Evolutionary conservation across 2,113 vertebrate genomes (phyloP).

Genomic region (Uria aalge): DNA sequence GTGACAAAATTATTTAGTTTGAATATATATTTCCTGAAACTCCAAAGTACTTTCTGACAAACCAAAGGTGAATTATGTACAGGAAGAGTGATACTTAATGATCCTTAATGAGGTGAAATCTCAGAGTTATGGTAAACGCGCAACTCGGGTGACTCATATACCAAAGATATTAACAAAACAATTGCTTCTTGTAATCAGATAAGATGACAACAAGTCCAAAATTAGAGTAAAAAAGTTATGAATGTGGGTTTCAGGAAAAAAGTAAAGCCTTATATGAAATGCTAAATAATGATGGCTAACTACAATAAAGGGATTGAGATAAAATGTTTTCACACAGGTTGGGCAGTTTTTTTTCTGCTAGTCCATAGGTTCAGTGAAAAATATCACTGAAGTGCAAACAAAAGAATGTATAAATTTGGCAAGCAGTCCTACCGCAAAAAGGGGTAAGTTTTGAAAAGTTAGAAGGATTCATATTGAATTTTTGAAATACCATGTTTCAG

Average conservation of each 20-base stretch:
- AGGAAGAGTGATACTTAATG: neutral
- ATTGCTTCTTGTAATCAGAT: neutral
- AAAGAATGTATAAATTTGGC: neutral
- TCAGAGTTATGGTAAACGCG: neutral
- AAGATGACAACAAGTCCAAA: neutral
- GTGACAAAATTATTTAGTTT: neutral
- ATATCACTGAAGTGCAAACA: neutral
- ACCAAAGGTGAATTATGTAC: neutral
- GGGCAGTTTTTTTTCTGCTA: neutral
- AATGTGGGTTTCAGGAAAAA: neutral
- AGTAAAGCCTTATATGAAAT: neutral
- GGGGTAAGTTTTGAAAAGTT: neutral
- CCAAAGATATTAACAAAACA: neutral
- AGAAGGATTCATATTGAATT: neutral
- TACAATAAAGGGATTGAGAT: neutral
- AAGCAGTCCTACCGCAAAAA: neutral
- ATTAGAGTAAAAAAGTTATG: neutral
- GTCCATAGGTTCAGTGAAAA: neutral
- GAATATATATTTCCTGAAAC: neutral
- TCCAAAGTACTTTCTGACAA: neutral
- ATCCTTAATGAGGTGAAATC: neutral
- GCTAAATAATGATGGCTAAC: neutral
- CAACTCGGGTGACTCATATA: neutral
- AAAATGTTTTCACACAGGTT: neutral
- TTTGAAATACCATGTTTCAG: neutral